phyloP scores from a whole-genome alignment of 2,113 vertebrate species.

The mouse (Mus musculus) region GRCm39 chrX:141524001-141524500 shows the following conservation, averaged over 20 bases:
- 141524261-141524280: not conserved
- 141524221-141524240: not conserved
- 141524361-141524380: not conserved
- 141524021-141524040: not conserved
- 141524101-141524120: not conserved
- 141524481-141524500: slow-evolving; percentile 38
- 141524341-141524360: not conserved
- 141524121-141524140: not conserved
- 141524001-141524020: not conserved
- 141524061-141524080: not conserved
- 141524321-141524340: not conserved
- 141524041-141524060: not conserved
- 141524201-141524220: not conserved
- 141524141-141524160: not conserved
- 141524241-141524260: not conserved
- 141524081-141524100: not conserved
- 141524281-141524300: not conserved
- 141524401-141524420: slow-evolving; percentile 46
- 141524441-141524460: not conserved
- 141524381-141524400: not conserved
- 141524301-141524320: not conserved
- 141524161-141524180: not conserved
- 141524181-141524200: not conserved
- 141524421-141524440: not conserved
- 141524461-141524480: not conserved